Base-by-base conservation (phyloP, 2,888 invertebrate species). In the Dendrolimus pini region DNA sequence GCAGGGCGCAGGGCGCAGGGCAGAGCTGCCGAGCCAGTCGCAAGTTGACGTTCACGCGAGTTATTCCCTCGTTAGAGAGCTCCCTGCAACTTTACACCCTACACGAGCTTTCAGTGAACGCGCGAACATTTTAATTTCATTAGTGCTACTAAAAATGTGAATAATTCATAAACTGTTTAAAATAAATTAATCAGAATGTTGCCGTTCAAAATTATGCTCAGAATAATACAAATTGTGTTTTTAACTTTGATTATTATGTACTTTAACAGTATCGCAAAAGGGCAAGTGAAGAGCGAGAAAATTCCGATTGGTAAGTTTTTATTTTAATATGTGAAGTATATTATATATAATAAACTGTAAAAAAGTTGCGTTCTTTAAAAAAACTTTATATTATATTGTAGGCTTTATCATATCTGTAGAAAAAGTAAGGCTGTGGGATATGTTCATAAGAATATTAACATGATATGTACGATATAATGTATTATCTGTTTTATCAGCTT, bases 231-330 rank as follows among this genome's bases (percentile, higher is more conserved):
- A 72, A 64, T 77, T 62, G 69, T 80, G 65, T 64, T 81, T 55
- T 61, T 82, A 57, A 67, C 73, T 60, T 64, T 81, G 53, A 64
- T 78, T 61, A 61, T 80, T 59, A 59, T 78, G 62, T 74, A 81
- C 69, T 75, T 76, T 67, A 72, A 76, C 61, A 71, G 56, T 10
- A 60, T 66, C 54, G 71, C 71, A n/a, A 70, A 71, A 62, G 68
- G 66, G 54, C 66, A 73, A 65, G 74, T 64, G 62, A 62, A 53
- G 1, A 62, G 66, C 60, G 79, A 81, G 41, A 80, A 77, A 62
- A 69, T 83, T 12, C 79, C 82, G 1, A 79, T 82, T 9, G 85
- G 83, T 83, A 74, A 80, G 83, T 81, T 54, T 58, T 56, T 53
- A 52, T n/a, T 56, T 41, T 52, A 53, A 8, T 56, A 10, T 54